These are phyloP conservation scores for Microctenopoma stevenorrisi DNA, from an alignment of 2,797 vertebrate species.

Conservation along the genomic window DNA sequence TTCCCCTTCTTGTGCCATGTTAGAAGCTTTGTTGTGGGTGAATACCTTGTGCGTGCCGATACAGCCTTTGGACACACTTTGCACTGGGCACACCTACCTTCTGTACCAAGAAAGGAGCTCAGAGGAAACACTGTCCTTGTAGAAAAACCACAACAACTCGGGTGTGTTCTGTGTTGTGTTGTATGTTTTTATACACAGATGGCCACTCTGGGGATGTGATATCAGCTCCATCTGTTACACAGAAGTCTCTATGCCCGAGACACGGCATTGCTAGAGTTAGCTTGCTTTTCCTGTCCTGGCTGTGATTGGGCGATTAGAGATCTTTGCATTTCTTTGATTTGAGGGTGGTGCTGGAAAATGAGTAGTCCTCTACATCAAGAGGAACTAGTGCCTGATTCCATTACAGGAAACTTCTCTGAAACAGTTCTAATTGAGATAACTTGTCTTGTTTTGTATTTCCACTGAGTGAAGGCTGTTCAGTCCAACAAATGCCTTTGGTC, in stretches of 20 bases:
- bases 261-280: constrained; percentile 37
- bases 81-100: constrained; percentile 41
- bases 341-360: constrained; percentile 57
- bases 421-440: not conserved
- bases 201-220: constrained; percentile 60
- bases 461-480: constrained; percentile 3
- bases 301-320: constrained; percentile 63
- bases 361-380: constrained; percentile 40
- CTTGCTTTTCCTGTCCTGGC: constrained; percentile 60
- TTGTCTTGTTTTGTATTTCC: not conserved
- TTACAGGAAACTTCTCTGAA: constrained; percentile 24
- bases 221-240: constrained; percentile 75
- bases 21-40: constrained; percentile 10
- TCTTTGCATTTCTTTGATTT: constrained; percentile 64
- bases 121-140: constrained; percentile 49
- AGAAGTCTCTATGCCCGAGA: constrained; percentile 59
- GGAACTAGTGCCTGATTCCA: constrained; percentile 28
- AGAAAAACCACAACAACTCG: constrained; percentile 56
- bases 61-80: constrained; percentile 26
- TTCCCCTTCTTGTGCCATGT: constrained; percentile 1
- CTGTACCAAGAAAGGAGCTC: constrained; percentile 29
- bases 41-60: constrained; percentile 12
- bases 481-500: not conserved
- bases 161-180: constrained; percentile 50
- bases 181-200: constrained; percentile 64